Percentiles rank a stretch among this genome's conserved stretches.
phyloP scores from a whole-genome alignment of 1,140 invertebrate genomes.

The Thaumetopoea pityocampa region DNA sequence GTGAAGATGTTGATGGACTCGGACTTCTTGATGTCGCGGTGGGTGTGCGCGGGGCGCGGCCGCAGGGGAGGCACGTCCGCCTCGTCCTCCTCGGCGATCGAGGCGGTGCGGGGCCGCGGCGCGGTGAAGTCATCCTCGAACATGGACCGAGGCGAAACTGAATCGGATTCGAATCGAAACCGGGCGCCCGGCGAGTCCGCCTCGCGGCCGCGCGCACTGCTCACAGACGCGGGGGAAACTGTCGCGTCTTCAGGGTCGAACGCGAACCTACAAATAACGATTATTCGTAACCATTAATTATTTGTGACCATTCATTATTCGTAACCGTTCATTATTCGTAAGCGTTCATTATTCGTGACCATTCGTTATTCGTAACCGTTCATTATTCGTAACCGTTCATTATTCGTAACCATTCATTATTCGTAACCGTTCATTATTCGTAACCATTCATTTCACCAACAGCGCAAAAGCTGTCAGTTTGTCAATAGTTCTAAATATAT shows the following conservation, averaged over 20 bases:
- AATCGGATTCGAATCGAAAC: conserved; percentile 68
- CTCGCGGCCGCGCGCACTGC: conserved; percentile 39
- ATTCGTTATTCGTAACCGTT: too few species aligned
- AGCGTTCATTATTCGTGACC: too few species aligned
- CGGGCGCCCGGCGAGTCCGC: conserved; percentile 68
- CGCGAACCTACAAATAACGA: conserved; percentile 40
- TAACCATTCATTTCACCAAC: too few species aligned
- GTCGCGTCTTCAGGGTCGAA: conserved; percentile 55
- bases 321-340: too few species aligned
- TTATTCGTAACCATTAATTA: too few species aligned
- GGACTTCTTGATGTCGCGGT: conserved; percentile 84
- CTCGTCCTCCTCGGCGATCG: conserved; percentile 69
- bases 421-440: too few species aligned
- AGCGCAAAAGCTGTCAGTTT: too few species aligned
- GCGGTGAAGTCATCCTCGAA: conserved; percentile 85
- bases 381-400: too few species aligned
- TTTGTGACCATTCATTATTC: too few species aligned
- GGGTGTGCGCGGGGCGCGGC: conserved; percentile 26
- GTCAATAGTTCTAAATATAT: too few species aligned
- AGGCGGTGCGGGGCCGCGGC: conserved; percentile 42
- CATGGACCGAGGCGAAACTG: conserved; percentile 72
- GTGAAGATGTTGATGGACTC: conserved; percentile 92
- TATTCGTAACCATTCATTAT: too few species aligned
- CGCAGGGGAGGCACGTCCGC: conserved; percentile 46
- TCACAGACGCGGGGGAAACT: conserved; percentile 48